Evolutionary conservation across 2,888 invertebrate species (phyloP), one percentile per base, ranked within the genome.

Genomic region (Meteorus cinctellus): DNA sequence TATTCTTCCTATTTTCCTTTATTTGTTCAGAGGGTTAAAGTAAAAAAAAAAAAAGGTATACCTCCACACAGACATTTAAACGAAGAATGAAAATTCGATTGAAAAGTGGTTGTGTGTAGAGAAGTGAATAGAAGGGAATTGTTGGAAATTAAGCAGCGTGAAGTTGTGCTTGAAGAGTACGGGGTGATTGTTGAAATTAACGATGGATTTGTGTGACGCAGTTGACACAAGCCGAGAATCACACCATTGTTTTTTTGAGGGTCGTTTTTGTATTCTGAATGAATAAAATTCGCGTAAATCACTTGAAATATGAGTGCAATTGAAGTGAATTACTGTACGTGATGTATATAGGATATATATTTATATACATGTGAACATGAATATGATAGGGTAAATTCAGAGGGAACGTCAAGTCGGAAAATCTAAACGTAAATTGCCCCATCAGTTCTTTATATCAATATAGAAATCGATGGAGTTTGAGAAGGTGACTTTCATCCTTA

Each of bases 141-240:
- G 55, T 55, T 55, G n/a, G 55, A 55, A 55, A 55, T 55, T 55
- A 55, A 55, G 19, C 19, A 19, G 55, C 10, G 10, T n/a, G 4
- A 24, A 55, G 19, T 19, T 55, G 48, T 16, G 16, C n/a, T n/a
- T n/a, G n/a, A 48, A n/a, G 34, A 31, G 63, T 51, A 31, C 27
- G 55, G 71, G n/a, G 60, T 48, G 59, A 31, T 41, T 62, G 41
- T 34, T 19, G 62, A 55, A 29, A 65, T 60, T 69, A 55, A 65
- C 36, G 63, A 27, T 71, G 65, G 66, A 41, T 69, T 55, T 55
- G 55, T 55, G 19, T 55, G 55, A 55, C 66, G 71, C 36, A 75
- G 68, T 70, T 75, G 75, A 71, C 70, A 70, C 70, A 70, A 65
- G 48, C 65, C 51, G 34, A 65, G 66, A 75, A 75, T 65, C 62